A percentile compares a stretch with the other conserved stretches of the same genome.
Conservation (phyloP, 2,797 vertebrate species). For the Intellagama lesueurii region DNA sequence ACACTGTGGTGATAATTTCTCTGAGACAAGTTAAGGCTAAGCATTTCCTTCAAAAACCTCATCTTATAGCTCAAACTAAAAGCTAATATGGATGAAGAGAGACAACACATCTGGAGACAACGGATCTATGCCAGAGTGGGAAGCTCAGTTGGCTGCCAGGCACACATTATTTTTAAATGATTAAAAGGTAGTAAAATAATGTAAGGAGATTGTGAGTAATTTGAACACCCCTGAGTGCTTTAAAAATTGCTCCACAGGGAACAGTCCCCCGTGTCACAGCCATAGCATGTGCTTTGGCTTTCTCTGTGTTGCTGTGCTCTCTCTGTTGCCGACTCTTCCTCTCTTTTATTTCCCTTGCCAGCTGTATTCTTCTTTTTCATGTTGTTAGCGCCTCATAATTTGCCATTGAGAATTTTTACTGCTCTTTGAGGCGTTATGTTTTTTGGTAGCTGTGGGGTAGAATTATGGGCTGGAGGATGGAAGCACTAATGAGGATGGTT, state of each 20-base stretch:
- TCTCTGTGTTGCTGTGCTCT: background rate
- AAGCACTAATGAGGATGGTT: background rate
- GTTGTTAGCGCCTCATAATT: background rate
- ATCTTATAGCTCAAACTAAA: constrained; percentile 39
- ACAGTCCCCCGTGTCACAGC: too few relatives aligned
- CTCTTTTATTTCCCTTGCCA: background rate
- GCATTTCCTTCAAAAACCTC: constrained; percentile 48
- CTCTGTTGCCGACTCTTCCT: background rate
- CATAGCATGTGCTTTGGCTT: background rate
- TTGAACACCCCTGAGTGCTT: constrained; percentile 2
- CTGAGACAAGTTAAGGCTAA: constrained; percentile 38
- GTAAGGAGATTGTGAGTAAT: constrained; percentile 48
- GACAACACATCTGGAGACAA: constrained; percentile 48
- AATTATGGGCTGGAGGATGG: background rate
- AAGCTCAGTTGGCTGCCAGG: constrained; percentile 11
- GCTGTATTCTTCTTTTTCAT: background rate
- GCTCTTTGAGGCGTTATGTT: background rate
- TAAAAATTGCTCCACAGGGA: background rate
- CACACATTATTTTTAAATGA: constrained; percentile 6
- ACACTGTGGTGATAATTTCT: constrained; percentile 49
- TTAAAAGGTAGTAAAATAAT: background rate
- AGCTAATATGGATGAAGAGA: constrained; percentile 48
- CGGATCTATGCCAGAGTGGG: background rate
- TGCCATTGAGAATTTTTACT: background rate
- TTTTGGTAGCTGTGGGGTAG: background rate